Base-by-base conservation (phyloP, 2,113 vertebrate species). In the Pseudorhombus dupliciocellatus region DNA sequence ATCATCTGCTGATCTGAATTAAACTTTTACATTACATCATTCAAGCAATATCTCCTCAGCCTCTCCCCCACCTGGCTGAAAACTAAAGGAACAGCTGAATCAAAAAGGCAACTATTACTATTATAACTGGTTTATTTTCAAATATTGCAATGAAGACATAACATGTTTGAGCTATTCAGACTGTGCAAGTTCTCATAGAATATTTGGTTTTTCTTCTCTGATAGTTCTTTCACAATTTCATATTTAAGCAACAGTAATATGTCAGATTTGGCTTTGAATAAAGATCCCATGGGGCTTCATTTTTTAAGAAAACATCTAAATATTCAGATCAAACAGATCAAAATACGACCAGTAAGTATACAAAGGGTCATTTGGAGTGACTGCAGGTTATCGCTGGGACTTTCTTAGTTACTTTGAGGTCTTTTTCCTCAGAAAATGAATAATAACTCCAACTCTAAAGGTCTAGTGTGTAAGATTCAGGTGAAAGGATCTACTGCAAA, bases 71-170 rank as follows among this genome's bases (percentile, higher is more conserved):
- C 40, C 26, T 61, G 46, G 31, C 21, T 65, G 50, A 56, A 75
- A 62, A 25, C 55, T 69, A 26, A 70, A 72, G 42, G 22, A 79
- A 75, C 44, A 37, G n/a, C 7, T 18, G 22, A 21, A 44, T 6
- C 22, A 59, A 48, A 72, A 61, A 48, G 57, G 62, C 30, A 66
- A 58, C 40, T 44, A 1, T 11, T 14, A 24, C 56, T 50, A 5
- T 40, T 54, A n/a, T n/a, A n/a, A n/a, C n/a, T n/a, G n/a, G n/a
- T n/a, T n/a, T 50, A 5, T 40, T 54, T n/a, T 14, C 15, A 61
- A 50, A 37, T 5, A 73, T 34, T 18, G 12, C 34, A 9, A 37
- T 37, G 34, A 37, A 37, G 10, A 34, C 31, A 7, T 10, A 11
- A 12, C 5, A 44, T 44, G 16, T 18, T 44, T 18, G 15, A 44